Evolutionary conservation across 2,888 invertebrate species (phyloP).

Genomic region (Eristalis tenax): DNA sequence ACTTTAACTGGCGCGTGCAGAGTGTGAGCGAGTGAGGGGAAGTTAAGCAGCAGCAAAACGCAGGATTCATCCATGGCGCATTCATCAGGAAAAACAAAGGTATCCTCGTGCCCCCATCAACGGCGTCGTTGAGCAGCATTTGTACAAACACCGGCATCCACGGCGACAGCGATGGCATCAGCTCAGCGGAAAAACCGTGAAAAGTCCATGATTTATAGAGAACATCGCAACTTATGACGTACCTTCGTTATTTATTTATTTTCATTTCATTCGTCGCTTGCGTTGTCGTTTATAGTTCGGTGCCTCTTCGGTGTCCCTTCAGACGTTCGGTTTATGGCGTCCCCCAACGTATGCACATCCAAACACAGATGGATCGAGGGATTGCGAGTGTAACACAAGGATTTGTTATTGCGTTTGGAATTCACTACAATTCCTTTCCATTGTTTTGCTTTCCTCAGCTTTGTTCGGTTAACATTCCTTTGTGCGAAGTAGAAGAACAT

Average conservation of each 20-base stretch:
- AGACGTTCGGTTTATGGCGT: conserved; percentile 21
- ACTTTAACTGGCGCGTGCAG: conserved; percentile 38
- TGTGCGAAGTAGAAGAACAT: conserved; percentile 1
- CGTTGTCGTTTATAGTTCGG: conserved; percentile 31
- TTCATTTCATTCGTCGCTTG: conserved; percentile 64
- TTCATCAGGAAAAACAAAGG: conserved; percentile 24
- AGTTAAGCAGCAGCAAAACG: background rate
- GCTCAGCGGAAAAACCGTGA: conserved; percentile 46
- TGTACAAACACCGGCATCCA: background rate
- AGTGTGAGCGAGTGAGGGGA: background rate
- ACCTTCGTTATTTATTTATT: conserved; percentile 71
- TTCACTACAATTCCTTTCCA: background rate
- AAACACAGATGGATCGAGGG: conserved; percentile 1
- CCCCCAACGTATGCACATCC: conserved; percentile 2
- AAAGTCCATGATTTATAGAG: conserved; percentile 68
- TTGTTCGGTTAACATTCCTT: background rate
- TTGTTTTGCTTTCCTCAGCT: background rate
- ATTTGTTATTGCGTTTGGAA: conserved; percentile 24
- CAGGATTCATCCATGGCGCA: conserved; percentile 15
- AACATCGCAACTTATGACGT: conserved; percentile 64
- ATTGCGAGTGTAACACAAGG: conserved; percentile 27
- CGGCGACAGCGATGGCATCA: background rate
- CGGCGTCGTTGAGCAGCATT: conserved; percentile 2
- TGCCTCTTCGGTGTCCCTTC: conserved; percentile 17
- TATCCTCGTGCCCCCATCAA: conserved; percentile 12